Percentiles rank a stretch among this genome's conserved stretches.
phyloP scores from a whole-genome alignment of 2,797 vertebrate species.

The Syngnathus acus region DNA sequence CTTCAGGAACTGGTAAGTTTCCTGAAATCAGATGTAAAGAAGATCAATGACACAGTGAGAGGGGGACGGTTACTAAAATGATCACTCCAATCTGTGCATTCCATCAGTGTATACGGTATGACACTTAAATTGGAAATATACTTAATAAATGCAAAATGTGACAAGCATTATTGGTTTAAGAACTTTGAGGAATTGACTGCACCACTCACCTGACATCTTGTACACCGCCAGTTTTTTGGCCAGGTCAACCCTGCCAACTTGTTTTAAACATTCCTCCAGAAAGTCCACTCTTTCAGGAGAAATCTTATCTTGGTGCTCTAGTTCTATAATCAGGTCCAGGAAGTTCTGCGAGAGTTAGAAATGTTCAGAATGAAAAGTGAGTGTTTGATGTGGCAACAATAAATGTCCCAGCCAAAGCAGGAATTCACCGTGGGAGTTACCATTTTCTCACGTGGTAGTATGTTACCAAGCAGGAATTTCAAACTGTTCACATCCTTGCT shows the following conservation, averaged over 20 bases:
- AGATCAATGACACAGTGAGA: not conserved
- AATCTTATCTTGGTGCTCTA: conserved; percentile 81
- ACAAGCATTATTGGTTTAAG: not conserved
- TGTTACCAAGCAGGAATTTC: conserved; percentile 73
- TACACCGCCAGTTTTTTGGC: conserved; percentile 75
- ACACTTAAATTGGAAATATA: too few relatives aligned
- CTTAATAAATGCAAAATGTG: too few relatives aligned
- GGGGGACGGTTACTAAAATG: too few relatives aligned
- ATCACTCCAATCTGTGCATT: too few relatives aligned
- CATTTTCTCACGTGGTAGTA: conserved; percentile 57
- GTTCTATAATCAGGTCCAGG: conserved; percentile 77
- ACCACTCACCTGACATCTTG: conserved; percentile 68
- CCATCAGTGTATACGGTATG: too few relatives aligned
- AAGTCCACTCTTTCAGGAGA: conserved; percentile 73
- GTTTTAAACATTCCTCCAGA: conserved; percentile 72
- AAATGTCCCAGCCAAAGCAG: conserved; percentile 8
- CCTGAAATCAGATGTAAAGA: conserved; percentile 13
- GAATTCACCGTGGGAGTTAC: conserved; percentile 72
- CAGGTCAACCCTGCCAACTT: conserved; percentile 78
- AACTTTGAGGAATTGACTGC: not conserved
- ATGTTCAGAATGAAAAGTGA: not conserved
- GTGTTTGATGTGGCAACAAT: not conserved
- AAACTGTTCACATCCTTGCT: conserved; percentile 71
- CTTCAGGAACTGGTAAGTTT: conserved; percentile 6
- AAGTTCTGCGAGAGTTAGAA: conserved; percentile 71